A percentile compares a stretch with the other conserved stretches of the same genome.
Conservation (phyloP, 1,140 invertebrate genomes). For the Zaprionus taronus region DNA sequence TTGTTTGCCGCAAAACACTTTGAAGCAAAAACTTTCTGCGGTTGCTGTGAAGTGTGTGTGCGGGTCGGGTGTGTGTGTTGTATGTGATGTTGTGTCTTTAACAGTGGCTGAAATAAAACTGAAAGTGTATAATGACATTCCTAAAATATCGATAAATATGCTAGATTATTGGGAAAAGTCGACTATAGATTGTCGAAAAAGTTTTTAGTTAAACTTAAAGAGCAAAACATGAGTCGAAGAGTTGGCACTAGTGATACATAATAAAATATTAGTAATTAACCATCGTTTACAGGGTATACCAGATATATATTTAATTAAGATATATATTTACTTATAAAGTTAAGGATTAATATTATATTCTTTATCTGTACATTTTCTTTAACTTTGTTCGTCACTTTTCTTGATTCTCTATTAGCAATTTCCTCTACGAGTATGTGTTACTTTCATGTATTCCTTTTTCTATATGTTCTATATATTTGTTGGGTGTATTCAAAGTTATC, state of each 20-base stretch:
- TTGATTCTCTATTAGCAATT: no score
- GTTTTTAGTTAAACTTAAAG: background rate
- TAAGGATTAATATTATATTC: no score
- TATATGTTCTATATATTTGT: no score
- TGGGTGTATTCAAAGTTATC: no score
- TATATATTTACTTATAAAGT: no score
- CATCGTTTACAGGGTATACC: background rate
- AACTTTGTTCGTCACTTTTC: no score
- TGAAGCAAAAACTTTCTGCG: slow-evolving; percentile 61
- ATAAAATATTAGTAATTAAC: background rate
- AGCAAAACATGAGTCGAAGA: background rate
- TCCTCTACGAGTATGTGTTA: no score
- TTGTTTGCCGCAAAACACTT: slow-evolving; percentile 67
- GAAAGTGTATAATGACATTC: background rate
- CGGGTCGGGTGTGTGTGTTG: background rate
- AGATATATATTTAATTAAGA: background rate
- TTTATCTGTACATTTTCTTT: no score
- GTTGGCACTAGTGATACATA: background rate
- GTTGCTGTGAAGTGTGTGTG: slow-evolving; percentile 21
- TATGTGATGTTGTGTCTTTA: background rate
- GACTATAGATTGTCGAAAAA: background rate
- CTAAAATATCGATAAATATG: background rate
- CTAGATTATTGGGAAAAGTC: background rate
- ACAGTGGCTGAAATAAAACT: slow-evolving; percentile 52
- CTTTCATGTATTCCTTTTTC: no score